A percentile compares a stretch with the other conserved stretches of the same genome.
Conservation (phyloP, 2,888 invertebrate species). For the Acanthosepion pharaonis region DNA sequence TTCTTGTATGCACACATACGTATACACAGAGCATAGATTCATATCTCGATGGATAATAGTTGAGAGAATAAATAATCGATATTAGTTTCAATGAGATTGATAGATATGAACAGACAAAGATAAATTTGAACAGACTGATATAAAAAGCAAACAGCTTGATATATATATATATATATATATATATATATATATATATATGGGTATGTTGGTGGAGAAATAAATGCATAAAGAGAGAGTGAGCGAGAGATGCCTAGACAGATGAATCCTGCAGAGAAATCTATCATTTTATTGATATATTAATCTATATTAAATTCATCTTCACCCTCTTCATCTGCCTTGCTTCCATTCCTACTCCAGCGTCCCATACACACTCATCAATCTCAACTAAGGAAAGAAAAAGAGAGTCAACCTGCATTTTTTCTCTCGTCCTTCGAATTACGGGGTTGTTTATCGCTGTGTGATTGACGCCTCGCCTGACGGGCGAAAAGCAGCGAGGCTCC, state of each 20-base stretch:
- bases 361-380: background rate
- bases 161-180: background rate
- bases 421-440: background rate
- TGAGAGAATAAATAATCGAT: background rate
- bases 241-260: background rate
- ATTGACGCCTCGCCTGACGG: conserved; percentile 23
- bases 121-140: background rate
- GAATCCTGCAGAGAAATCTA: background rate
- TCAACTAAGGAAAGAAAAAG: conserved; percentile 33
- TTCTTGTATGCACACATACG: background rate
- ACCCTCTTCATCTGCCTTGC: background rate
- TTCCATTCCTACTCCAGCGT: background rate
- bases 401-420: background rate
- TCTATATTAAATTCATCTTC: conserved; percentile 15
- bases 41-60: background rate
- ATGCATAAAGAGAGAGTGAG: background rate
- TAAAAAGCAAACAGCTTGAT: background rate
- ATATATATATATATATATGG: background rate
- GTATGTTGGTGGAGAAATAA: background rate
- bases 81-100: background rate
- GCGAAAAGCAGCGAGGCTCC: conserved; percentile 10
- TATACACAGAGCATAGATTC: background rate
- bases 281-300: conserved; percentile 23
- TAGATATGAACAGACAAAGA: background rate
- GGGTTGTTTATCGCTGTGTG: conserved; percentile 33